Evolutionary conservation across 2,888 invertebrate species (phyloP), one percentile per base, ranked within the genome.

Genomic region (Drosophila trichaetosa): DNA sequence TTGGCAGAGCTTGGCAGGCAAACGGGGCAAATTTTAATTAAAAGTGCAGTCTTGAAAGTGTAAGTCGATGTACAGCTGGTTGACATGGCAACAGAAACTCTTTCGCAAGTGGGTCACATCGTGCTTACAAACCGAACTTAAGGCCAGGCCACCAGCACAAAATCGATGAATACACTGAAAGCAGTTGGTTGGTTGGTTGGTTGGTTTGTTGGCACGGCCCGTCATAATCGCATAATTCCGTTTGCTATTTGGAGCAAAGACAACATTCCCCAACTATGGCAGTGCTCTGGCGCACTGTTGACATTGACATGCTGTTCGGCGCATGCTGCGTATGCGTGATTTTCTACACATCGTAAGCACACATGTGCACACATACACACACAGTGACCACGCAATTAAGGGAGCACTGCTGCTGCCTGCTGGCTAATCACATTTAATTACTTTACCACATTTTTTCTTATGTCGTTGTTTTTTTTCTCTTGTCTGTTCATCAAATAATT

Each of bases 281-380:
- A 51, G 58, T 33, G 63, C 63, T 87, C 65, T 83, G 58, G 72
- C 74, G 8, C 72, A 71, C 75, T 85, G 80, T 73, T 87, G 87
- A 81, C 90, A 87, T 87, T 87, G 87, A 78, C 87, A 76, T 79
- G 81, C 66, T 79, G 70, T 54, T 61, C 34, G 64, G 49, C 63
- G 33, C 61, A 82, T 60, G 65, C 70, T 80, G 87, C 79, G 90
- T 84, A 82, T 89, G 71, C 82, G 79, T 79, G 87, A 84, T 84
- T 80, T 83, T 60, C 60, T 31, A 38, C 46, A 67, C 64, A 46
- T 46, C 24, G 62, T 10, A 36, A 24, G 16, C 49, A 67, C 51
- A 56, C 70, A 61, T 7, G 4, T 8, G 4, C 21, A 46, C 49
- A 60, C 54, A 56, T 38, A 66, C 56, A 62, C 68, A 62, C 33